These are phyloP conservation scores for Plectus sambesii DNA, from an alignment of 1,140 invertebrate species.

Conservation along the genomic window DNA sequence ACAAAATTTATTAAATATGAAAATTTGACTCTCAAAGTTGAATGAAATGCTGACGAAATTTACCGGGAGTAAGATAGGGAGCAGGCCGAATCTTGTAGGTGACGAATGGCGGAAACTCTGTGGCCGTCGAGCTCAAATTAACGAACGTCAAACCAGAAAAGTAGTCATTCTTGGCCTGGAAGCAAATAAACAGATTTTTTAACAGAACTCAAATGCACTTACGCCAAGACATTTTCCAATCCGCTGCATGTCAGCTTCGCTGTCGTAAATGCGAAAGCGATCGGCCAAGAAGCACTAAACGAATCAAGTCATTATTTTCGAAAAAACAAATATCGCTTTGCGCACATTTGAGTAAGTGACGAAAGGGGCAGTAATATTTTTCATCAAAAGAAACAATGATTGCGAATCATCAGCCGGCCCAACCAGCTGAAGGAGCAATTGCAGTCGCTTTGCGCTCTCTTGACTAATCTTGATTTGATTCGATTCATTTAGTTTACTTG, in stretches of 20 bases:
- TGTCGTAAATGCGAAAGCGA: constrained; percentile 50
- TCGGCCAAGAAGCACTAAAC: constrained; percentile 55
- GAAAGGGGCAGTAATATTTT: too few species aligned
- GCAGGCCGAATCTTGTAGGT: constrained; percentile 37
- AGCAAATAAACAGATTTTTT: constrained; percentile 25
- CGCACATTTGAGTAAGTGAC: too few species aligned
- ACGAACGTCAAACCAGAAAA: constrained; percentile 29
- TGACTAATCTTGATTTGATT: constrained; percentile 10
- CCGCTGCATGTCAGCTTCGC: constrained; percentile 48
- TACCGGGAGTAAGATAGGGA: constrained; percentile 29
- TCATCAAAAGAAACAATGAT: too few species aligned
- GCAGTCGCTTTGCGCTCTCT: neutral
- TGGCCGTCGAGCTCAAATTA: constrained; percentile 12
- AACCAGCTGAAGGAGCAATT: constrained; percentile 7
- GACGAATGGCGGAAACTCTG: constrained; percentile 14
- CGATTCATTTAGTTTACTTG: constrained; percentile 3
- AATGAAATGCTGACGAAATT: constrained; percentile 12
- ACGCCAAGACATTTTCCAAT: constrained; percentile 13
- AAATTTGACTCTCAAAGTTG: constrained; percentile 36
- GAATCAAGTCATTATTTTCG: too few species aligned
- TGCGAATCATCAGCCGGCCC: neutral
- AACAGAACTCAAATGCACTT: constrained; percentile 14
- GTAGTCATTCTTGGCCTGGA: constrained; percentile 23
- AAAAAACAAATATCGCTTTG: too few species aligned
- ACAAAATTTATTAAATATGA: constrained; percentile 31